These are phyloP conservation scores for Phaetusa simplex DNA, from an alignment of 2,113 vertebrate genomes.

Conservation along the genomic window DNA sequence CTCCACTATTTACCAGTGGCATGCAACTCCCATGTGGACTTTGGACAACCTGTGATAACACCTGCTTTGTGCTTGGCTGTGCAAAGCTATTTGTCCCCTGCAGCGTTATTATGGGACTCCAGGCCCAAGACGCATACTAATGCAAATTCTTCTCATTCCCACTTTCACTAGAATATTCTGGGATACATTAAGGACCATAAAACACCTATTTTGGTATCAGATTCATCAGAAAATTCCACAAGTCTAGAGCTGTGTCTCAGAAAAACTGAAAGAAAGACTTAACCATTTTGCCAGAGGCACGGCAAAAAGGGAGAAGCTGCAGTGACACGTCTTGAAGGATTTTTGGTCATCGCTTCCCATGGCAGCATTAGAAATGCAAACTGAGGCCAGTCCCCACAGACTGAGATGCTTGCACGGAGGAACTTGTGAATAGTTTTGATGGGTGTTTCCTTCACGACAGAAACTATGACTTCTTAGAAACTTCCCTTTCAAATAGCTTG, in stretches of 20 bases:
- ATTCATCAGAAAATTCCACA: neutral
- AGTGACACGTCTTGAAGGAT: neutral
- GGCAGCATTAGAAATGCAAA: neutral
- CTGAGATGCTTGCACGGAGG: fast-evolving
- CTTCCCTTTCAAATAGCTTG: neutral
- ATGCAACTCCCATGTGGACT: neutral
- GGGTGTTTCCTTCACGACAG: neutral
- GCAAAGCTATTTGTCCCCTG: neutral
- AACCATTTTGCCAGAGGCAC: neutral
- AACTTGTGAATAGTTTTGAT: neutral
- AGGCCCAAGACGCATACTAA: fast-evolving
- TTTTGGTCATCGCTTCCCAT: neutral
- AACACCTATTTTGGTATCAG: neutral
- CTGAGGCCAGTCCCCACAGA: neutral
- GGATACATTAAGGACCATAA: neutral
- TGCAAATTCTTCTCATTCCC: neutral
- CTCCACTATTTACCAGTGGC: neutral
- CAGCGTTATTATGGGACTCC: fast-evolving
- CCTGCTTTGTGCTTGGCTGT: neutral
- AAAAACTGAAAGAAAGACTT: neutral
- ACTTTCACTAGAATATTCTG: neutral
- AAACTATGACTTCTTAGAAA: neutral
- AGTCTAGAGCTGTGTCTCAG: neutral
- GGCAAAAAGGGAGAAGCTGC: neutral
- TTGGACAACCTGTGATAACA: neutral